Percentiles rank a stretch among this genome's conserved stretches.
These are phyloP conservation scores for Brenthis daphne DNA, from an alignment of 2,888 invertebrate genomes.

Conservation along the genomic window DNA sequence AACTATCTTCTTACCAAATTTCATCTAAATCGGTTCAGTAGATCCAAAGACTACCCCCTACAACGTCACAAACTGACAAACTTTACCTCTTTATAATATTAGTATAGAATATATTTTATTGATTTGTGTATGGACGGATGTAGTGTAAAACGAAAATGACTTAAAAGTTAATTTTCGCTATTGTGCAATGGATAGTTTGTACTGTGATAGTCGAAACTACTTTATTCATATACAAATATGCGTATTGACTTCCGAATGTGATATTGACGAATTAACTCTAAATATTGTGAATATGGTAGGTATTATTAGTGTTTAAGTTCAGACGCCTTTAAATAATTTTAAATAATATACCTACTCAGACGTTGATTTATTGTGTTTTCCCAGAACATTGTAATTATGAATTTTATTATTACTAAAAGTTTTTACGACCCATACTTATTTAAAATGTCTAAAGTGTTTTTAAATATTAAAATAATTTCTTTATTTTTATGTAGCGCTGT, in stretches of 20 bases:
- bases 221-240: conserved; percentile 29
- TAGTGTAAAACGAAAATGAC: neutral
- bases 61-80: no score
- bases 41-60: no score
- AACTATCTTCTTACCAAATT: no score
- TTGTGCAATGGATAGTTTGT: conserved; percentile 33
- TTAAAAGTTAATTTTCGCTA: neutral
- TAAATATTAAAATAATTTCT: no score
- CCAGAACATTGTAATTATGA: no score
- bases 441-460: no score
- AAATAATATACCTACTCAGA: conserved; percentile 10
- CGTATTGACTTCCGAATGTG: conserved; percentile 52
- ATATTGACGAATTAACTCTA: conserved; percentile 48
- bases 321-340: conserved; percentile 35
- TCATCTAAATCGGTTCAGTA: no score
- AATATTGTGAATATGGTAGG: conserved; percentile 42
- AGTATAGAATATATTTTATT: no score
- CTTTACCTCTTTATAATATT: no score
- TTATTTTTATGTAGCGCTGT: no score
- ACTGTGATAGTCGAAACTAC: conserved; percentile 41
- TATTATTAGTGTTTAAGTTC: conserved; percentile 55
- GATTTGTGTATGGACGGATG: neutral
- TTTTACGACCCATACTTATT: no score
- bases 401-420: no score
- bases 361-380: neutral